phyloP scores from a whole-genome alignment of 2,888 invertebrate genomes.

The Hypomecis punctinalis region DNA sequence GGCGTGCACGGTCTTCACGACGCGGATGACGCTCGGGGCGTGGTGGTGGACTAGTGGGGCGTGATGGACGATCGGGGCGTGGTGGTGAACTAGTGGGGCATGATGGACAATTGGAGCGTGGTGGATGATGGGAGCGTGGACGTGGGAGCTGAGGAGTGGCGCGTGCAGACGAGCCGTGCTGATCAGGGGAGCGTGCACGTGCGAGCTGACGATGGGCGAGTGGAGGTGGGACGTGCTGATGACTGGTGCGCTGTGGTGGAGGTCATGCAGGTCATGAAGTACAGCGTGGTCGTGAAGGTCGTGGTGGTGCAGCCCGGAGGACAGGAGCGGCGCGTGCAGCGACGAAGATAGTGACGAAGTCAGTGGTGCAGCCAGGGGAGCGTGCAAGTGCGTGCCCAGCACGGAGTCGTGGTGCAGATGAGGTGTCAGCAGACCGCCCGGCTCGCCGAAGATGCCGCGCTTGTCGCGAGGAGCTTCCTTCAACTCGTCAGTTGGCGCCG shows the following conservation, averaged over 20 bases:
- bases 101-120: constrained; percentile 20
- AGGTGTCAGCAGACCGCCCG: constrained; percentile 52
- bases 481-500: constrained; percentile 39
- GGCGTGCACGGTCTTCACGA: constrained; percentile 38
- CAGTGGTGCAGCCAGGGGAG: constrained; percentile 29
- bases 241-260: constrained; percentile 30
- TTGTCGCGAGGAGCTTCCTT: constrained; percentile 54
- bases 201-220: constrained; percentile 13
- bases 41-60: constrained; percentile 24
- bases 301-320: constrained; percentile 15
- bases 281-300: constrained; percentile 35
- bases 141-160: constrained; percentile 31
- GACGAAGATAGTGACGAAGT: constrained; percentile 13
- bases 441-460: constrained; percentile 64
- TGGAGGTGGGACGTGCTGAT: constrained; percentile 12
- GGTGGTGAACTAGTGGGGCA: constrained; percentile 22
- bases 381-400: constrained; percentile 34
- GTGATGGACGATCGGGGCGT: constrained; percentile 22
- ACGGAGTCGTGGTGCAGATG: constrained; percentile 42
- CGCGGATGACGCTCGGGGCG: constrained; percentile 42
- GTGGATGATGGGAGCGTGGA: constrained; percentile 25
- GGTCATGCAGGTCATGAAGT: constrained; percentile 27
- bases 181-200: constrained; percentile 22
- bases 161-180: constrained; percentile 21
- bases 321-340: constrained; percentile 26